Conservation (phyloP, 2,888 invertebrate genomes). For the Pyralis farinalis region DNA sequence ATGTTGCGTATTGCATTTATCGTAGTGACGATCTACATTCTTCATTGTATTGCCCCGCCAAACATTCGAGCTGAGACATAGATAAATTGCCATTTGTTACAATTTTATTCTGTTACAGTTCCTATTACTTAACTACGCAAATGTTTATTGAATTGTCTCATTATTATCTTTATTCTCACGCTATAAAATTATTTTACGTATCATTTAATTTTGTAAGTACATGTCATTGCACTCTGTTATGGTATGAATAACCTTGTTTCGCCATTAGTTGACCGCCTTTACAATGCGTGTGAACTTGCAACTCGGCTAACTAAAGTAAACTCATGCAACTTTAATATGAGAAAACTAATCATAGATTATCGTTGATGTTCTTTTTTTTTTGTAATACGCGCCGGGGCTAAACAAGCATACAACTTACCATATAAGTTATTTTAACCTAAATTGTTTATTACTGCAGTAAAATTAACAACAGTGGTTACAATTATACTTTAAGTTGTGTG, state of each 20-base stretch:
- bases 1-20: no score
- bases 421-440: no score
- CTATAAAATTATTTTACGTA: constrained; percentile 15
- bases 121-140: constrained; percentile 3
- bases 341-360: no score
- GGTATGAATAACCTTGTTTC: constrained; percentile 20
- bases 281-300: constrained; percentile 23
- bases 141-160: constrained; percentile 6
- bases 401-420: no score
- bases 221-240: constrained; percentile 16
- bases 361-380: no score
- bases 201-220: constrained; percentile 18
- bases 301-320: constrained; percentile 4
- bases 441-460: no score
- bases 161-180: constrained; percentile 16
- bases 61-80: no score
- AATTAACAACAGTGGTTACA: no score
- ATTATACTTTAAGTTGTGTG: no score
- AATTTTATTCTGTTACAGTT: constrained; percentile 1
- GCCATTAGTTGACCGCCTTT: constrained; percentile 9
- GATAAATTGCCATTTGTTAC: constrained; percentile 9
- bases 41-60: no score
- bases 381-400: no score
- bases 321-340: constrained; percentile 7
- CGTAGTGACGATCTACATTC: no score